These are phyloP conservation scores for Antheraea yamamai DNA, from an alignment of 2,888 invertebrate species.

Conservation along the genomic window DNA sequence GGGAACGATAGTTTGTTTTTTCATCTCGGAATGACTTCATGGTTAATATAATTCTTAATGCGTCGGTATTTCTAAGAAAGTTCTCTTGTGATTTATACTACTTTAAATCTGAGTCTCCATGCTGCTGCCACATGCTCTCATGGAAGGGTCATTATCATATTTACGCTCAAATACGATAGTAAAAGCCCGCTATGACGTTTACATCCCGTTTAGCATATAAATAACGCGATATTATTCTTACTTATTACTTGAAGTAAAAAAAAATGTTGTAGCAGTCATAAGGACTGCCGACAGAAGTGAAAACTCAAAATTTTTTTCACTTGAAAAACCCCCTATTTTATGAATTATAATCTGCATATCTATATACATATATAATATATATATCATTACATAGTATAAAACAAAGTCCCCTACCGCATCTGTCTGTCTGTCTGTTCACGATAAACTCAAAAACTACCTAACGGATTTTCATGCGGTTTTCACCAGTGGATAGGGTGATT, in stretches of 20 bases:
- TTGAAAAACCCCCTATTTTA: no score
- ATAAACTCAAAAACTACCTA: no score
- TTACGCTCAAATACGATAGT: background rate
- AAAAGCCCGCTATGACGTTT: background rate
- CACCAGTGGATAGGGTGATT: no score
- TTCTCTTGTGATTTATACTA: conserved; percentile 49
- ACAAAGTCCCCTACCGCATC: no score
- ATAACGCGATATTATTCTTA: background rate
- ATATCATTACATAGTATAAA: no score
- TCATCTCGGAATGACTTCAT: conserved; percentile 38
- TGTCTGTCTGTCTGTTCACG: no score
- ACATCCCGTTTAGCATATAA: background rate
- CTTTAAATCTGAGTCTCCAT: conserved; percentile 41
- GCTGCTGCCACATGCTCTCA: conserved; percentile 45
- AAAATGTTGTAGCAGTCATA: background rate
- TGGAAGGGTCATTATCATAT: background rate
- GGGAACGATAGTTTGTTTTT: conserved; percentile 19
- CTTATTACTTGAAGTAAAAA: background rate
- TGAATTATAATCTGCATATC: no score
- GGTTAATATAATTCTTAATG: conserved; percentile 53
- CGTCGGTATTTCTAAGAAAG: conserved; percentile 50
- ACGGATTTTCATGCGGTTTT: no score
- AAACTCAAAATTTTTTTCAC: no score
- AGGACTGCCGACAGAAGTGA: no score
- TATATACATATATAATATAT: no score